These are phyloP conservation scores for Hemistola chrysoprasaria DNA, from an alignment of 2,888 invertebrate genomes.

Conservation along the genomic window DNA sequence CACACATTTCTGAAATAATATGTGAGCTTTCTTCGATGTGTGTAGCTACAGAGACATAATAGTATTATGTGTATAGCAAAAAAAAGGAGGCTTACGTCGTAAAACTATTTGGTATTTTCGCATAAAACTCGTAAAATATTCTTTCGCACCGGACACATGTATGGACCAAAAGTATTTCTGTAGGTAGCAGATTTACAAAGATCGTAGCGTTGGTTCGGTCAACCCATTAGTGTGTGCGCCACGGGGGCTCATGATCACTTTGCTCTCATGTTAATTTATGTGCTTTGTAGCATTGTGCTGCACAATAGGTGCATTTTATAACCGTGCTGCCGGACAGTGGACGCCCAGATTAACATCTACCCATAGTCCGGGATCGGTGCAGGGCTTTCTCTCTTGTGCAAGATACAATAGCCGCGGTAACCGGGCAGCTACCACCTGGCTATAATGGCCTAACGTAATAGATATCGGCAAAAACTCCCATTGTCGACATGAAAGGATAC, in stretches of 20 bases:
- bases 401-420: slow-evolving; percentile 60
- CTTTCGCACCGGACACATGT: background rate
- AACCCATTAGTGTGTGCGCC: slow-evolving; percentile 74
- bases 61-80: too few relatives aligned
- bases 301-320: slow-evolving; percentile 70
- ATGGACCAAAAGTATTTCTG: slow-evolving; percentile 19
- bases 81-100: too few relatives aligned
- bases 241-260: slow-evolving; percentile 79
- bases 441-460: slow-evolving; percentile 57
- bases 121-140: too few relatives aligned
- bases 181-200: slow-evolving; percentile 29
- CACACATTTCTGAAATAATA: too few relatives aligned
- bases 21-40: too few relatives aligned
- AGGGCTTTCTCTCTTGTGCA: slow-evolving; percentile 79
- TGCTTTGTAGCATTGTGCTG: slow-evolving; percentile 75
- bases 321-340: slow-evolving; percentile 77
- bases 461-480: slow-evolving; percentile 30
- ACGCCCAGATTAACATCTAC: slow-evolving; percentile 80
- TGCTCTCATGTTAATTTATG: slow-evolving; percentile 80
- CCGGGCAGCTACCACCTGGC: slow-evolving; percentile 74
- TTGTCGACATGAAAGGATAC: slow-evolving; percentile 17
- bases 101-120: too few relatives aligned
- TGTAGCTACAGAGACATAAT: too few relatives aligned
- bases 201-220: slow-evolving; percentile 46
- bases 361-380: slow-evolving; percentile 40